Evolutionary conservation across 2,888 invertebrate genomes (phyloP).

Genomic region (Hesperia comma): DNA sequence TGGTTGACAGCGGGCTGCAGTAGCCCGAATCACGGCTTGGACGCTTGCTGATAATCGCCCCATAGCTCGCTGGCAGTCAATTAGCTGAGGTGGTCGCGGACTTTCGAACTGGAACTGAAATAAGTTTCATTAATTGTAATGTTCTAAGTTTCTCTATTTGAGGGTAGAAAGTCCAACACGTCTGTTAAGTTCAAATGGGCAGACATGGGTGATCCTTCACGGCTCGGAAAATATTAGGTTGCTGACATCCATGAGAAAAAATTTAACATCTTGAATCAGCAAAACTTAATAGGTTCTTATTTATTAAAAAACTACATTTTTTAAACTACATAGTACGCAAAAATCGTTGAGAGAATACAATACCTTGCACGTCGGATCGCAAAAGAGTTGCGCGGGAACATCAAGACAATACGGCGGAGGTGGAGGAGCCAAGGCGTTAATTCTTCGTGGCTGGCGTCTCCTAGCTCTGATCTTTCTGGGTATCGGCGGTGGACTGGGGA

Average conservation of each 20-base stretch:
- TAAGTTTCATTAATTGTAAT: background rate
- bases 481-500: conserved; percentile 61
- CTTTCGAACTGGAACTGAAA: conserved; percentile 72
- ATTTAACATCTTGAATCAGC: too few relatives aligned
- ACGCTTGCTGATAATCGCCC: conserved; percentile 70
- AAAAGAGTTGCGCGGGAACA: conserved; percentile 68
- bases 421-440: conserved; percentile 60
- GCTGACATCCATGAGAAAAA: too few relatives aligned
- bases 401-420: conserved; percentile 69
- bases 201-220: too few relatives aligned
- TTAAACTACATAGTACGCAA: too few relatives aligned
- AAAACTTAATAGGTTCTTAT: too few relatives aligned
- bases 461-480: conserved; percentile 73
- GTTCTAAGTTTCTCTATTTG: too few relatives aligned
- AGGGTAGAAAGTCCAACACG: too few relatives aligned
- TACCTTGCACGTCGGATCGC: conserved; percentile 76
- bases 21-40: conserved; percentile 69
- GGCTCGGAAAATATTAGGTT: too few relatives aligned
- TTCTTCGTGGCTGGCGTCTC: conserved; percentile 66
- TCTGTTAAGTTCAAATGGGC: too few relatives aligned
- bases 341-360: too few relatives aligned
- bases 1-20: conserved; percentile 65
- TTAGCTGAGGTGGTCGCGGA: conserved; percentile 65
- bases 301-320: too few relatives aligned
- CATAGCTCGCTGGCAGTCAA: conserved; percentile 69